Evolutionary conservation across 1,140 invertebrate species (phyloP).

Genomic region (Pseudomyrmex gracilis): DNA sequence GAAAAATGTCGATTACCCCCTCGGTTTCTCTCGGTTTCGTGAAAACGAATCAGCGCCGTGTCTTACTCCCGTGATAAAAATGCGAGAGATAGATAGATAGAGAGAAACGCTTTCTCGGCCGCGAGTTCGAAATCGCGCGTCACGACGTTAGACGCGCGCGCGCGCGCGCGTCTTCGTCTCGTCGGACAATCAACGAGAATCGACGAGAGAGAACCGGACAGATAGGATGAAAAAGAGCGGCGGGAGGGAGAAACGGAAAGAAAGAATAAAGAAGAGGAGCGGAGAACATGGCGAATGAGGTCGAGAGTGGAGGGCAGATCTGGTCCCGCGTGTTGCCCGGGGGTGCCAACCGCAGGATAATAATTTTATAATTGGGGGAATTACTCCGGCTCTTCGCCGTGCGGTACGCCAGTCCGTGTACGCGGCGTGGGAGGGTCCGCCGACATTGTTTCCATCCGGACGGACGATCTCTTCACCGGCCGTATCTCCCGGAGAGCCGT

Average conservation of each 20-base stretch:
- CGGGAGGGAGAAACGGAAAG: slow-evolving; percentile 9
- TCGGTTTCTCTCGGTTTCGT: no score
- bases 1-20: background rate
- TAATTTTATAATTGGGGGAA: slow-evolving; percentile 86
- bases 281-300: slow-evolving; percentile 76
- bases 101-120: slow-evolving; percentile 41
- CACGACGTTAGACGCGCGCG: slow-evolving; percentile 28
- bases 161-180: slow-evolving; percentile 61
- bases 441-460: slow-evolving; percentile 82
- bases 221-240: slow-evolving; percentile 49
- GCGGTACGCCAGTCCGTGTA: slow-evolving; percentile 79
- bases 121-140: slow-evolving; percentile 47
- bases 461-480: slow-evolving; percentile 78
- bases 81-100: slow-evolving; percentile 9
- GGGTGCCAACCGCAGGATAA: slow-evolving; percentile 85
- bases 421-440: slow-evolving; percentile 82
- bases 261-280: slow-evolving; percentile 55
- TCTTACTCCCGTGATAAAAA: background rate
- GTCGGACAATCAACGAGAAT: slow-evolving; percentile 73
- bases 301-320: slow-evolving; percentile 70
- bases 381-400: slow-evolving; percentile 82
- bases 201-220: slow-evolving; percentile 71
- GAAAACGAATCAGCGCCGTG: background rate
- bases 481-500: slow-evolving; percentile 79
- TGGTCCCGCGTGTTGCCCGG: slow-evolving; percentile 82